A percentile compares a stretch with the other conserved stretches of the same genome.
Evolutionary conservation across 2,888 invertebrate species (phyloP).

Genomic region (Chesias legatella): DNA sequence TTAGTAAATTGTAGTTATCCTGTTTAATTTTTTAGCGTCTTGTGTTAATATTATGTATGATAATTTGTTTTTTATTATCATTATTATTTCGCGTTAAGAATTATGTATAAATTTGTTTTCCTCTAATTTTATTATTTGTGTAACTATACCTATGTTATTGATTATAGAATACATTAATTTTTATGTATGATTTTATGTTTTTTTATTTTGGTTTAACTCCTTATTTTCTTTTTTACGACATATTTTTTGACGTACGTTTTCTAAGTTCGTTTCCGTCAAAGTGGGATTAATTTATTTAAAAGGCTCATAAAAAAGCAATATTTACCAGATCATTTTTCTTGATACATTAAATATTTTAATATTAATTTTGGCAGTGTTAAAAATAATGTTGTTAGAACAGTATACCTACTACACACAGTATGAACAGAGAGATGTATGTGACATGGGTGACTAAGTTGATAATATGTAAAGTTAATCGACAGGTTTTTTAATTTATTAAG

Average conservation of each 20-base stretch:
- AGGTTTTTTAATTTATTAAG: too few relatives aligned
- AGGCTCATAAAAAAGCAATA: too few relatives aligned
- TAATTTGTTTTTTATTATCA: constrained; percentile 69
- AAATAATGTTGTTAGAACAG: too few relatives aligned
- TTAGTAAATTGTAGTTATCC: constrained; percentile 74
- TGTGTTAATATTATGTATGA: constrained; percentile 74
- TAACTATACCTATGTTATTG: constrained; percentile 79
- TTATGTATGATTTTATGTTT: constrained; percentile 69
- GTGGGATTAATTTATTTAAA: too few relatives aligned
- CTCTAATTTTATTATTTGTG: constrained; percentile 79
- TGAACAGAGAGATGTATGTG: too few relatives aligned
- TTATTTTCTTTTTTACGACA: constrained; percentile 39
- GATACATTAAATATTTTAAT: too few relatives aligned
- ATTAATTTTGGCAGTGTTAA: too few relatives aligned
- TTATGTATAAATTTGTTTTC: constrained; percentile 80
- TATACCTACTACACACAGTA: too few relatives aligned
- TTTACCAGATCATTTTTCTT: too few relatives aligned
- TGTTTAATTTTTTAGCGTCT: constrained; percentile 66
- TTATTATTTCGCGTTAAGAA: constrained; percentile 74
- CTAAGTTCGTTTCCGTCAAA: background rate
- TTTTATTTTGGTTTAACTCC: constrained; percentile 61
- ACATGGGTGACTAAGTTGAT: too few relatives aligned
- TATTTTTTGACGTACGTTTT: background rate
- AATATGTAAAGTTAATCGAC: too few relatives aligned
- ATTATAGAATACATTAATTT: constrained; percentile 80